Base-by-base conservation (phyloP, 2,888 invertebrate genomes). In the Girardia tigrina region DNA sequence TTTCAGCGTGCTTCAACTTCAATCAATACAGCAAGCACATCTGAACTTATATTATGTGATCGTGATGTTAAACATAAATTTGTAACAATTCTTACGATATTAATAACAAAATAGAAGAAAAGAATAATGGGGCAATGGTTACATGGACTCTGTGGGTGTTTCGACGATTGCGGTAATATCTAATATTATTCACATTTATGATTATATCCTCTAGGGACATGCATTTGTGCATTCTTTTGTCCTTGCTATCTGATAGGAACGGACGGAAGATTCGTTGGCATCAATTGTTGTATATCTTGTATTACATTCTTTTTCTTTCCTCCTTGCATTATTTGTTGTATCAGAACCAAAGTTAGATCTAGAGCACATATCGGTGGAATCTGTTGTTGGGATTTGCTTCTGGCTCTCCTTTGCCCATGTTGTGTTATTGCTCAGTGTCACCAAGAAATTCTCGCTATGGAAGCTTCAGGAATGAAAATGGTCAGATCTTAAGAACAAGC, bases 251-350 rank as follows among this genome's bases (percentile, higher is more conserved):
- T 56, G n/a, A 23, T 56, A 8, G 56, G 56, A 4, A 56, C 6
- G 23, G 56, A 56, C 23, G 56, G 20, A 12, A n/a, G 23, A n/a
- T n/a, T 23, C n/a, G n/a, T 56, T 56, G 56, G 56, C n/a, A 20
- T 8, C 23, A 56, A 56, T 56, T 56, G 56, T 56, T n/a, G n/a
- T 8, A 12, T 56, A 56, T 56, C n/a, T n/a, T 56, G 56, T 56
- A 56, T 56, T 56, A 56, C 23, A 56, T 56, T 56, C n/a, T 56
- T 56, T 23, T 56, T 56, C 23, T 56, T 56, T n/a, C 56, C 56
- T n/a, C 4, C 56, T 2, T 56, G 56, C 23, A 16, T 56, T 20
- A 56, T 56, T 56, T 56, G 20, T 23, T 56, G 56, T n/a, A 56
- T 56, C n/a, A 4, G 56, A 56, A 56, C 56, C 4, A 8, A 4